Percentiles rank a stretch among this genome's conserved stretches.
phyloP scores from a whole-genome alignment of 2,113 vertebrate genomes.

The Lonchura striata region DNA sequence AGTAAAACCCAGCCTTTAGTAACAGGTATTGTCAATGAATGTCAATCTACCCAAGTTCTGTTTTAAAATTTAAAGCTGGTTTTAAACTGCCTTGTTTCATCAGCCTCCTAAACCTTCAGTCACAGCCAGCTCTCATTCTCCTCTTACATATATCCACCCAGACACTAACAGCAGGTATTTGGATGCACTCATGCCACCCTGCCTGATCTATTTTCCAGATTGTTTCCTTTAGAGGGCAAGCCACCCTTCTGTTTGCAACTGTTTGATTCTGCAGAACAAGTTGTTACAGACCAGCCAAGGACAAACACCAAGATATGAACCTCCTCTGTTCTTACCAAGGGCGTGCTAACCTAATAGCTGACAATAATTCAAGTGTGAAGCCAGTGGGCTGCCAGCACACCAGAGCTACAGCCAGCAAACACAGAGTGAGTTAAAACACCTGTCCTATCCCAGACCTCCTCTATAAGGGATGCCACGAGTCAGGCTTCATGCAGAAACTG shows the following conservation, averaged over 20 bases:
- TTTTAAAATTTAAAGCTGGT: not conserved
- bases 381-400: not conserved
- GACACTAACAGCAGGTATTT: rapidly evolving
- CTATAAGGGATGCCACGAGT: not conserved
- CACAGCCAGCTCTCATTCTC: not conserved
- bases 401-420: not conserved
- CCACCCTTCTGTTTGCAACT: not conserved
- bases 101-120: not conserved
- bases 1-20: not conserved
- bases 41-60: not conserved
- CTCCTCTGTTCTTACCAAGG: not conserved
- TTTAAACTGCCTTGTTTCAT: not conserved
- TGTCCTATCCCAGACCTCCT: not conserved
- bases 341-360: not conserved
- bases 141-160: not conserved
- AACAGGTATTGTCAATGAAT: not conserved
- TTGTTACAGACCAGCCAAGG: not conserved
- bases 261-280: not conserved
- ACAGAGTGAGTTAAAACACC: slow-evolving; percentile 1
- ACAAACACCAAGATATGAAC: not conserved
- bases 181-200: not conserved
- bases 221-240: not conserved
- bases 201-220: not conserved
- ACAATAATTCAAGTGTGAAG: not conserved
- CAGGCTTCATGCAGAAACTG: not conserved